Evolutionary conservation across 2,888 invertebrate species (phyloP).

Genomic region (Tipula confusa): DNA sequence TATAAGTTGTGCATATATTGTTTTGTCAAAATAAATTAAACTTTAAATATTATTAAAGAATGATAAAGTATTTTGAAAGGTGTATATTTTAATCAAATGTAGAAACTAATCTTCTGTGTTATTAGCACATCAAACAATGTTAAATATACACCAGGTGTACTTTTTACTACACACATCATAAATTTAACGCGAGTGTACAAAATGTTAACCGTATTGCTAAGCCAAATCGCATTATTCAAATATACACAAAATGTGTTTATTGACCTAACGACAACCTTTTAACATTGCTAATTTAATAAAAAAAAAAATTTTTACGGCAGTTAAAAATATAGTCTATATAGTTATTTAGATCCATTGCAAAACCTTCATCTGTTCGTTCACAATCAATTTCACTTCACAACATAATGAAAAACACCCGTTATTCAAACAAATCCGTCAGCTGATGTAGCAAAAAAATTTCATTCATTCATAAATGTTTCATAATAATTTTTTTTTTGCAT

Average conservation of each 20-base stretch:
- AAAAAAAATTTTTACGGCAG: background rate
- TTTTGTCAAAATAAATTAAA: no score
- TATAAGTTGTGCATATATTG: no score
- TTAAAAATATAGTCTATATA: background rate
- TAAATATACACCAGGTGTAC: background rate
- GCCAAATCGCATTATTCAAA: background rate
- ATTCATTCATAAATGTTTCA: background rate
- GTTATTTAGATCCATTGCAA: background rate
- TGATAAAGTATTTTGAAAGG: no score
- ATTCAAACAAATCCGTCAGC: background rate
- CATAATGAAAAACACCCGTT: background rate
- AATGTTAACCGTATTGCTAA: background rate
- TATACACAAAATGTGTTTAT: background rate
- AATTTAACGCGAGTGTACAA: background rate
- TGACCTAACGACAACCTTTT: background rate
- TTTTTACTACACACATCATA: no score
- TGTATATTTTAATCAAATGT: no score
- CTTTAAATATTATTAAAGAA: no score
- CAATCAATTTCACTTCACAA: background rate
- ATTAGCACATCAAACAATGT: no score
- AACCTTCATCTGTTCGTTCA: background rate
- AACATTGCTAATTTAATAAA: background rate
- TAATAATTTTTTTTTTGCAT: constrained; percentile 1
- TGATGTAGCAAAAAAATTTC: background rate
- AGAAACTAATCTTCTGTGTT: no score